Conservation (phyloP, 2,113 vertebrate genomes). For the Ailuropoda melanoleuca region DNA sequence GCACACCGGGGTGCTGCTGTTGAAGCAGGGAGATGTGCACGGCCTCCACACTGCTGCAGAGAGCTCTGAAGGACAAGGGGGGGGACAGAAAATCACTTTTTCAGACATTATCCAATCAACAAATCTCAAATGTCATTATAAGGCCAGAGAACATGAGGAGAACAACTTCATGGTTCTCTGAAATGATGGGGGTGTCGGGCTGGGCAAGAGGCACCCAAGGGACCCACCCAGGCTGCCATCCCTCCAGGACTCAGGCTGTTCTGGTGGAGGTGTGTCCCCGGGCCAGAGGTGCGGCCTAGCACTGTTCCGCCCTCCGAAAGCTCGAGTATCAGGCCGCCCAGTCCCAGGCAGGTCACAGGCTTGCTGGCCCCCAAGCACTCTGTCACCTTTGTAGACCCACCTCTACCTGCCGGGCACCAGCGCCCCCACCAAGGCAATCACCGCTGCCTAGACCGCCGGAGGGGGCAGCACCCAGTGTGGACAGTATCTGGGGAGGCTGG, state of each 20-base stretch:
- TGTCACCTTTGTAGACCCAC: not conserved
- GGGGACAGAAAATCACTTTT: not conserved
- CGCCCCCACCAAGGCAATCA: not conserved
- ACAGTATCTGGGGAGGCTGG: fast-evolving
- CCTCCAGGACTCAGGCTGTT: not conserved
- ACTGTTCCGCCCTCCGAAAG: no score
- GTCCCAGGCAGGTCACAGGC: not conserved
- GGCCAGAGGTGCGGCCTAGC: not conserved
- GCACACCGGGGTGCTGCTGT: fast-evolving
- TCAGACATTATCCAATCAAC: conserved; percentile 2
- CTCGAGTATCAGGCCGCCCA: fast-evolving
- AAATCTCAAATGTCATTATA: conserved; percentile 49
- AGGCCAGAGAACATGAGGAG: not conserved
- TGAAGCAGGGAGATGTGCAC: fast-evolving
- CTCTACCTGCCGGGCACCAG: not conserved
- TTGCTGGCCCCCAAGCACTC: not conserved
- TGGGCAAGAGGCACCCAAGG: no score
- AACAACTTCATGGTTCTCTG: not conserved
- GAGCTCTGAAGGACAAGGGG: not conserved
- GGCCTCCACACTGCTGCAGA: not conserved
- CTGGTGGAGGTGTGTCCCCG: fast-evolving
- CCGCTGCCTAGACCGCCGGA: not conserved
- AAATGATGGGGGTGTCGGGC: not conserved
- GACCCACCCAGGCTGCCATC: not conserved
- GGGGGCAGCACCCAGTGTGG: no score